These are phyloP conservation scores for Trichacis sp. DNA, from an alignment of 2,888 invertebrate genomes.

Conservation along the genomic window DNA sequence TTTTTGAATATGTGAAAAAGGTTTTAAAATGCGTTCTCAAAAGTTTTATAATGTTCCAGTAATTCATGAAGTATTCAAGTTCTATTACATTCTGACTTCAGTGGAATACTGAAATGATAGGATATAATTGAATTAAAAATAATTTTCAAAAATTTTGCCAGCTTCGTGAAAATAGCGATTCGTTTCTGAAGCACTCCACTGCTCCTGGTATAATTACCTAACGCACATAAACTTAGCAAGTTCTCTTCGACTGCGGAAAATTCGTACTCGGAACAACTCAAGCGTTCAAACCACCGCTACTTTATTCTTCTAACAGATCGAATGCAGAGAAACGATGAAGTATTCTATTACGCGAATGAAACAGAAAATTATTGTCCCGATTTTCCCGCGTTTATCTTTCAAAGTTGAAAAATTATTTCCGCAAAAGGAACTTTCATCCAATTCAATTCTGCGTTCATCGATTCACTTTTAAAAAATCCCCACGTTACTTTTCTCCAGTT, in stretches of 20 bases:
- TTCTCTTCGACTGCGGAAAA: background rate
- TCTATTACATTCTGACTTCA: no score
- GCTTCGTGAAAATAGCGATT: background rate
- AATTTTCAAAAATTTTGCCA: background rate
- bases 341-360: background rate
- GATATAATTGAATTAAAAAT: no score
- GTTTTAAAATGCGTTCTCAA: no score
- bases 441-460: no score
- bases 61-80: no score
- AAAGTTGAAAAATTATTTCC: no score
- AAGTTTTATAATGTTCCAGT: no score
- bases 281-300: constrained; percentile 4
- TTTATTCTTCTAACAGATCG: background rate
- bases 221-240: constrained; percentile 1
- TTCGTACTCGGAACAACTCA: constrained; percentile 4
- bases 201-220: background rate
- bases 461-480: no score
- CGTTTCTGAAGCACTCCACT: background rate
- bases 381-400: no score
- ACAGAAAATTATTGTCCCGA: background rate
- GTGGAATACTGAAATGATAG: background rate
- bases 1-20: no score
- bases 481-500: no score
- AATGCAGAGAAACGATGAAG: background rate
- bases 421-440: no score